These are phyloP conservation scores for Plotosus lineatus DNA, from an alignment of 2,113 vertebrate species.

Conservation along the genomic window DNA sequence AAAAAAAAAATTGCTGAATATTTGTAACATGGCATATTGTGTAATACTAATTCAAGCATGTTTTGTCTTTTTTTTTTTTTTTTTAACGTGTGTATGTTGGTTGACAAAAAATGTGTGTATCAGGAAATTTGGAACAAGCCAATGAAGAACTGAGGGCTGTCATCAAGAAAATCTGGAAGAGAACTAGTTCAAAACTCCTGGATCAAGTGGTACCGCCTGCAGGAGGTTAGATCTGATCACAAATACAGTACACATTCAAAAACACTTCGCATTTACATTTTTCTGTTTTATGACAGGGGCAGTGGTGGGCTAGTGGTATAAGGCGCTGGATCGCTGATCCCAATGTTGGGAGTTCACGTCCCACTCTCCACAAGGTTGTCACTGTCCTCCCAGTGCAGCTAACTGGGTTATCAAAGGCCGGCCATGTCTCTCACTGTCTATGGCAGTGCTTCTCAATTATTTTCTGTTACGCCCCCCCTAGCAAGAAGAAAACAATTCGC, in stretches of 20 bases:
- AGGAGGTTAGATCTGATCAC: conserved; percentile 82
- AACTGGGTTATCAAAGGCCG: no score
- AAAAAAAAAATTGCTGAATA: not conserved
- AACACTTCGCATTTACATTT: not conserved
- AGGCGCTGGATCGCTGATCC: no score
- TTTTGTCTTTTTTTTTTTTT: not conserved
- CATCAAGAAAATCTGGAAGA: conserved; percentile 99
- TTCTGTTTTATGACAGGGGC: no score
- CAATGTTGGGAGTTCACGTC: no score
- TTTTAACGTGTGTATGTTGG: conserved; percentile 17
- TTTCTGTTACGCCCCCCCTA: no score
- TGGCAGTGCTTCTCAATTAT: no score
- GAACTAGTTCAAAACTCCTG: conserved; percentile 96
- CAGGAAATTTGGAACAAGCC: conserved; percentile 97
- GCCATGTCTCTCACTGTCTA: no score
- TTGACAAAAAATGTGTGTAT: not conserved
- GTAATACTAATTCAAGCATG: not conserved
- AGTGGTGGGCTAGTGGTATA: no score
- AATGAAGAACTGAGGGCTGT: conserved; percentile 95
- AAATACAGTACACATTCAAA: not conserved
- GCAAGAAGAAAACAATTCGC: no score
- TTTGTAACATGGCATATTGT: not conserved
- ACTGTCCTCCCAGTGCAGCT: no score
- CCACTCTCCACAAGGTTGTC: no score
- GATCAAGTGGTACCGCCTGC: conserved; percentile 98